Percentiles rank a stretch among this genome's conserved stretches.
These are phyloP conservation scores for Tichodroma muraria DNA, from an alignment of 2,113 vertebrate genomes.

Conservation along the genomic window DNA sequence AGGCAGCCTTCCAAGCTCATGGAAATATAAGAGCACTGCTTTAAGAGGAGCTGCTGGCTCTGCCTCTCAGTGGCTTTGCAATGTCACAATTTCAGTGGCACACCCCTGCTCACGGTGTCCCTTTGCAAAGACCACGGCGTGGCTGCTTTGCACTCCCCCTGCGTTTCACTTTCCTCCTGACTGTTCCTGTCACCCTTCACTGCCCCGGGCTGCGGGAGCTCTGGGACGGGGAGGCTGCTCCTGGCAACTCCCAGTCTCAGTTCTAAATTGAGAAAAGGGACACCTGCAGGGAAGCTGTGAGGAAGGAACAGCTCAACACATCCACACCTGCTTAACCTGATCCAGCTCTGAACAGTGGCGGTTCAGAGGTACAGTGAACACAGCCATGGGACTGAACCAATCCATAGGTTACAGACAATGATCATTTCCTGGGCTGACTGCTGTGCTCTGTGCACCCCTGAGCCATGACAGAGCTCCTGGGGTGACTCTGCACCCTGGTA, in stretches of 20 bases:
- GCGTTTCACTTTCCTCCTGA: no score
- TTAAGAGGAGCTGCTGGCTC: not conserved
- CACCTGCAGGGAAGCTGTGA: not conserved
- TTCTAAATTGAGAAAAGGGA: fast-evolving
- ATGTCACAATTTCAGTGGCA: not conserved
- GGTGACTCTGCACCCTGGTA: fast-evolving
- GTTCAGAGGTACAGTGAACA: not conserved
- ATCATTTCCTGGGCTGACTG: not conserved
- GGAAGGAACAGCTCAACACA: not conserved
- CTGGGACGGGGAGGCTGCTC: not conserved
- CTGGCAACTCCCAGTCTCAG: not conserved
- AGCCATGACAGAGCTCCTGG: not conserved
- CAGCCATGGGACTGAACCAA: fast-evolving
- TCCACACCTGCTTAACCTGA: not conserved
- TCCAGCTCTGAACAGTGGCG: not conserved
- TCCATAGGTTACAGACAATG: not conserved
- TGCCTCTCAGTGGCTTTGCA: not conserved
- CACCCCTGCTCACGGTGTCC: not conserved
- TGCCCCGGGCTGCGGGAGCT: not conserved
- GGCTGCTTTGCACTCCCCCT: not conserved
- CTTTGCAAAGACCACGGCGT: no score
- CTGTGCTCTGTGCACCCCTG: not conserved
- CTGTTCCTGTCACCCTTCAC: no score
- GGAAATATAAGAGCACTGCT: not conserved
- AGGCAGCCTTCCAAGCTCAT: not conserved